phyloP scores from a whole-genome alignment of 2,888 invertebrate genomes.

The Amitus sp. region DNA sequence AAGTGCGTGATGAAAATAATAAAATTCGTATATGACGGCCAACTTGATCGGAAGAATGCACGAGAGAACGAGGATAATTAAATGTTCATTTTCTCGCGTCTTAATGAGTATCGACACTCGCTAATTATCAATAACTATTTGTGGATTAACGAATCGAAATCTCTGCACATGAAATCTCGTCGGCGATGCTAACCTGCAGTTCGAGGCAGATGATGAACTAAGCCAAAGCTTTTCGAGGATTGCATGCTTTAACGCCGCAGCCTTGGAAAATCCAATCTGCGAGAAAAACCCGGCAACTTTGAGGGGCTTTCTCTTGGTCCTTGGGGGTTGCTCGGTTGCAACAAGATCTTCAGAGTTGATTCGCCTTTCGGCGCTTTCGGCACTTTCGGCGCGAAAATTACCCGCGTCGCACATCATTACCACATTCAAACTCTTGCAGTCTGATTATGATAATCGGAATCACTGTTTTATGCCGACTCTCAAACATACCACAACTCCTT shows the following conservation, averaged over 20 bases:
- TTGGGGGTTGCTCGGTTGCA: constrained; percentile 12
- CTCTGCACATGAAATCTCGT: too few species aligned
- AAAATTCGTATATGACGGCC: too few species aligned
- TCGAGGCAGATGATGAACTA: background rate
- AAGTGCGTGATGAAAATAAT: too few species aligned
- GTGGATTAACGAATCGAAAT: background rate
- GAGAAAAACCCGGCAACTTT: constrained; percentile 5
- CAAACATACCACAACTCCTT: background rate
- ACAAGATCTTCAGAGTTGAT: constrained; percentile 24
- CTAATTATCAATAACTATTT: constrained; percentile 1
- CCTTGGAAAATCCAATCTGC: constrained; percentile 9
- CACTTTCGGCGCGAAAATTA: too few species aligned
- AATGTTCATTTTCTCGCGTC: background rate
- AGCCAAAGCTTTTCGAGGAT: constrained; percentile 15
- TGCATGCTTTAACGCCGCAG: constrained; percentile 9
- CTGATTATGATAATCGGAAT: background rate
- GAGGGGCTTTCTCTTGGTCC: constrained; percentile 8
- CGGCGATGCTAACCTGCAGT: constrained; percentile 6
- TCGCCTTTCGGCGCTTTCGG: background rate
- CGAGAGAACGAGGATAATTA: background rate
- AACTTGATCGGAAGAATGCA: background rate
- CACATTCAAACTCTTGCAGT: background rate
- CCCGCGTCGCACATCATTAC: too few species aligned
- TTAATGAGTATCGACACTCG: background rate
- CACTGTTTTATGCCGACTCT: background rate